Evolutionary conservation across 2,797 vertebrate genomes (phyloP), one percentile per base, ranked within the genome.

Genomic region (Champsocephalus esox): DNA sequence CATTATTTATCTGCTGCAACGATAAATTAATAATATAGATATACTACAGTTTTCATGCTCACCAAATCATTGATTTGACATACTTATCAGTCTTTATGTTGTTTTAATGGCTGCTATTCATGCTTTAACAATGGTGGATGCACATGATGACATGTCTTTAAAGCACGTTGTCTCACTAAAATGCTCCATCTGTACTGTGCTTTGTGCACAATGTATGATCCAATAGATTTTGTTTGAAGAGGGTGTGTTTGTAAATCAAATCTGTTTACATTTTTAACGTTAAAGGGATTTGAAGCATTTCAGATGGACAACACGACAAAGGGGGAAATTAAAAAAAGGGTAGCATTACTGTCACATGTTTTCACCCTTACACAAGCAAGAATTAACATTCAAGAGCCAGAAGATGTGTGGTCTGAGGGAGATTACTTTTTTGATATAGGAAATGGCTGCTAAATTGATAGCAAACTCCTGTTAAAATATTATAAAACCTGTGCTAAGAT

Each of bases 311-410:
- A 75, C 75, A 64, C 10, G 43, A 66, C 55, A 60, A 70, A 70
- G 54, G 11, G 3, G 43, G 34, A 84, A 84, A 80, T 66, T 14
- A 75, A 79, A 73, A 34, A 58, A 24, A 9, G 7, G 6, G 54
- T 43, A 65, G 28, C n/a, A 54, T 43, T 75, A 14, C 48, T 64
- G 19, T 79, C 78, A 81, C 70, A 67, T 87, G 79, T 80, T 85
- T 80, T 83, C 52, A 77, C 9, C 43, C 49, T 50, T 43, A 64
- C 68, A 66, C 63, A 14, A 16, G 45, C 56, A 63, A 1, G n/a
- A 72, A 82, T 67, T 61, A 76, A 87, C 82, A 86, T 81, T 34
- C 71, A 88, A 80, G 72, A 78, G 83, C 12, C 12, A 0, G 70
- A 66, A 71, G 64, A 84, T 73, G 76, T 76, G 66, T 60, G 43